A percentile compares a stretch with the other conserved stretches of the same genome.
These are phyloP conservation scores for Cephus spinipes DNA, from an alignment of 2,888 invertebrate species.

Conservation along the genomic window DNA sequence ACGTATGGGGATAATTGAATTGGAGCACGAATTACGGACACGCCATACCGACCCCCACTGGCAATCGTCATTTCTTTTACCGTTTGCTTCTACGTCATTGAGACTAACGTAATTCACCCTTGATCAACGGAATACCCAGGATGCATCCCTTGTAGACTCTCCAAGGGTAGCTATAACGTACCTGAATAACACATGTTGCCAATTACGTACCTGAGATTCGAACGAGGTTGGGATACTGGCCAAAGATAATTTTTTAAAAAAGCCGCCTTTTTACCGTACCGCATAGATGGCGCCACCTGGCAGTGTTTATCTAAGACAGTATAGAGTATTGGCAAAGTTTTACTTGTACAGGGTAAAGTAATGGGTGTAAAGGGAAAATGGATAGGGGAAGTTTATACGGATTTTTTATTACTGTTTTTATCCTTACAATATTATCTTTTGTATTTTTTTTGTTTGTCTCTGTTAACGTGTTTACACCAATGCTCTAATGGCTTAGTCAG, in stretches of 20 bases:
- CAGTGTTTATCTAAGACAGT: not conserved
- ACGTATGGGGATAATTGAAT: slow-evolving; percentile 40
- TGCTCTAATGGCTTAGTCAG: not conserved
- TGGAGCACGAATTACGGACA: slow-evolving; percentile 27
- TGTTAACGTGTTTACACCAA: not conserved
- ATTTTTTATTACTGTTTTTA: not conserved
- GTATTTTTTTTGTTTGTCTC: not conserved
- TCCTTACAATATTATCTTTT: not conserved
- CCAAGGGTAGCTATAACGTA: not conserved
- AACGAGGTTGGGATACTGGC: not conserved
- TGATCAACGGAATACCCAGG: not conserved
- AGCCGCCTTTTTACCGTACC: not conserved
- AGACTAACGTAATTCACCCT: not conserved
- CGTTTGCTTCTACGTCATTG: not conserved
- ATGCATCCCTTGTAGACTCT: not conserved
- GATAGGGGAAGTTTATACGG: no score
- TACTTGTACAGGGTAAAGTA: not conserved
- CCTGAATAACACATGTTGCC: not conserved
- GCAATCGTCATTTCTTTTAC: slow-evolving; percentile 12
- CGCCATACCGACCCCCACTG: slow-evolving; percentile 5
- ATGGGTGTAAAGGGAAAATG: no score
- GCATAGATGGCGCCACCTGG: not conserved
- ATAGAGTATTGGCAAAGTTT: not conserved
- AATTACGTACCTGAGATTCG: not conserved
- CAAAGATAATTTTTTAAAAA: not conserved